Base-by-base conservation (phyloP, 2,888 invertebrate genomes). In the Agrotis exclamationis region DNA sequence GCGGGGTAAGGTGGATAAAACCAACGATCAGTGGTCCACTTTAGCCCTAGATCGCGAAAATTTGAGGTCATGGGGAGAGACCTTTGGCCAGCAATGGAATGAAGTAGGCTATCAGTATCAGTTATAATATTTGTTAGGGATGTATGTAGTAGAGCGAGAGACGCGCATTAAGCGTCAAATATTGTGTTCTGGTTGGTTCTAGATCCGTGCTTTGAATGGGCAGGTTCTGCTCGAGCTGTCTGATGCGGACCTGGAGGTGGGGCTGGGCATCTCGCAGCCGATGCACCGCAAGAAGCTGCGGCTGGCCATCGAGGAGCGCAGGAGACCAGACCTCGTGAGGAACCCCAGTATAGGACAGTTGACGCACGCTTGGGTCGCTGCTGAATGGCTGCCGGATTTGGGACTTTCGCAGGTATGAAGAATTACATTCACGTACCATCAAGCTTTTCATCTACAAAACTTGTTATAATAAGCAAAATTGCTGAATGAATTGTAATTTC, bases 261-360 rank as follows among this genome's bases (percentile, higher is more conserved):
- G 99, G 6, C 96, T 99, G 71, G 99, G 99, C n/a, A 97, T 99
- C 86, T 97, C 97, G 68, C 99, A 99, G 96, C 98, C 99, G 54
- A 98, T 99, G 97, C 99, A 99, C 92, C 97, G 99, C 87, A 98
- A 99, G 95, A 99, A 99, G 92, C 96, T 99, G 76, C 97, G 99
- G 62, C 96, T 99, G 86, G 99, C 99, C 68, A 99, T 99, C 82
- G 99, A 99, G 91, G 99, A 99, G 93, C 98, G 99, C 83, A 96
- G 99, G 63, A 97, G 99, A 83, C 99, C 99, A 0, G 97, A 98
- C 84, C 96, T 98, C 83, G 98, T 98, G 88, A 97, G 98, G 84
- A 99, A 98, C 94, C 98, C 98, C 1, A 98, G 97, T 89, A 98
- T 99, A 85, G 98, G 98, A 16, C 98, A 98, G 88, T 96, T 99